A percentile compares a stretch with the other conserved stretches of the same genome.
Conservation (phyloP, 2,113 vertebrate genomes). For the Tragelaphus imberbis region DNA sequence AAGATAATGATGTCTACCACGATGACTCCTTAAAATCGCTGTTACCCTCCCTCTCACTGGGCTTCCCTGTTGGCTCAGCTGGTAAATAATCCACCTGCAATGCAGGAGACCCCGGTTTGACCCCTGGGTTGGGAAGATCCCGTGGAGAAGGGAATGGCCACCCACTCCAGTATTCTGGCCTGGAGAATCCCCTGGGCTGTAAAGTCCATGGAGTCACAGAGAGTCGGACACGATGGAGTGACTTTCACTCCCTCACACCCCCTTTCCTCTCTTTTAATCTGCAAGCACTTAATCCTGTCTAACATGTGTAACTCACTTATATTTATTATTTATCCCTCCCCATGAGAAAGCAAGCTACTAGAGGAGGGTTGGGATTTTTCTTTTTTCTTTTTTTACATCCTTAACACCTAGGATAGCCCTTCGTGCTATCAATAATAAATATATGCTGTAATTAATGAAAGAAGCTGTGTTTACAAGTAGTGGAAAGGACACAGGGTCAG, state of each 20-base stretch:
- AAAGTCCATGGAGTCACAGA: background rate
- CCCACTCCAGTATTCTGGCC: background rate
- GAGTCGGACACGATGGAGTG: accelerated
- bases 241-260: background rate
- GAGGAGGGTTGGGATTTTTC: background rate
- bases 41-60: background rate
- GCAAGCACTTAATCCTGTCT: background rate
- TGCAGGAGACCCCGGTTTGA: accelerated
- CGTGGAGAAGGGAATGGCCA: background rate
- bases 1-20: background rate
- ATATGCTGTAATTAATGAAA: background rate
- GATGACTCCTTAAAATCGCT: background rate
- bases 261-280: background rate
- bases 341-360: background rate
- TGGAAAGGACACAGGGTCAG: background rate
- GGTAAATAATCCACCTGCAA: background rate
- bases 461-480: background rate
- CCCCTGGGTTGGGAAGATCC: background rate
- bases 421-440: background rate
- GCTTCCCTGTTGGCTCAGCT: background rate
- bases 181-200: background rate
- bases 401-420: background rate
- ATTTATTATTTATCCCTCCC: background rate
- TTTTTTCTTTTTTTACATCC: background rate
- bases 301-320: background rate